Base-by-base conservation (phyloP, 2,888 invertebrate genomes). In the Tuberolachnus salignus region DNA sequence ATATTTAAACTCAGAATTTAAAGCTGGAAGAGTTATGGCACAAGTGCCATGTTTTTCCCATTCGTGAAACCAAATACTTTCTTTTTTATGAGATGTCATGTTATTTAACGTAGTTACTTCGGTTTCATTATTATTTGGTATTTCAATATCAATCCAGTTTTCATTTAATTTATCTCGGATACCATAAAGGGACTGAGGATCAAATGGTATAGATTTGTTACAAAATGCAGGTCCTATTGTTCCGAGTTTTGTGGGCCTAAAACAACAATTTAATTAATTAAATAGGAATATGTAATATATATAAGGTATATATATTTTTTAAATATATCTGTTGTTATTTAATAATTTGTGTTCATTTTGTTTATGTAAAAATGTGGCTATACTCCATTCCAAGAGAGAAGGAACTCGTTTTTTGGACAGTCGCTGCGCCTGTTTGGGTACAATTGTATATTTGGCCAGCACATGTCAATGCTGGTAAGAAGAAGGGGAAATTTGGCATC, bases 41-140 rank as follows among this genome's bases (percentile, higher is more conserved):
- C 94, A 94, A 0, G 93, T 93, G 3, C 94, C 94, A 84, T 94
- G 94, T 83, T 94, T 94, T 0, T 87, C 85, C 94, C 94, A 94
- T 85, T 94, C 94, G 83, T 94, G 93, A 80, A 89, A 86, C 49
- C 59, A 78, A 57, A 78, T 69, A 59, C 67, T 67, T 67, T 78
- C 26, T 59, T 78, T 78, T 57, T 78, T 78, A 21, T 51, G 73
- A 42, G 51, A 23, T 49, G n/a, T 14, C 42, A 14, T 44, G 3
- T 2, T n/a, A 11, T 0, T 75, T 26, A 55, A 44, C 46, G 49
- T 26, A 57, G 57, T 78, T 16, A 9, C n/a, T 8, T 21, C 46
- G 0, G 75, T 67, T 26, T 1, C 14, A 78, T 78, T 78, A 78
- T 78, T 78, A 14, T 0, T 57, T n/a, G n/a, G 57, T 26, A 87